These are phyloP conservation scores for Lutra lutra DNA, from an alignment of 2,797 vertebrate species.

Conservation along the genomic window DNA sequence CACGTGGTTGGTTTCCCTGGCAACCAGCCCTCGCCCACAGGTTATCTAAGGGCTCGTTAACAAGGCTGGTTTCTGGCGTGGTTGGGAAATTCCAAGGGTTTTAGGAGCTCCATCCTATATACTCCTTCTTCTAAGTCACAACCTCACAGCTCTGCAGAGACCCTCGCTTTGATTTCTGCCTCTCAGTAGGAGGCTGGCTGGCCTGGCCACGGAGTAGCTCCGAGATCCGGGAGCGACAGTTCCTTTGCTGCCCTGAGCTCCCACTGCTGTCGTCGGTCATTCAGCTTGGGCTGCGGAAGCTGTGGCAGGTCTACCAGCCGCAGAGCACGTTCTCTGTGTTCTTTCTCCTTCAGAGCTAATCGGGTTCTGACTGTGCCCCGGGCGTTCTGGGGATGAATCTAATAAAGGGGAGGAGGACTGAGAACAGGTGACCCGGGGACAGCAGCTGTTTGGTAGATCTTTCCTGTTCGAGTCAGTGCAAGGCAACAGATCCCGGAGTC, in stretches of 20 bases:
- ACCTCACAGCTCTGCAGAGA: neutral
- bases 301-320: neutral
- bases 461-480: neutral
- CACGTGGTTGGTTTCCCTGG: neutral
- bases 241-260: neutral
- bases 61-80: neutral
- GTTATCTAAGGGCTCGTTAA: neutral
- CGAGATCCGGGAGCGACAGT: fast-evolving
- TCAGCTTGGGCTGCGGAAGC: neutral
- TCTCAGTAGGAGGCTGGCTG: fast-evolving
- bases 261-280: neutral
- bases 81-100: neutral
- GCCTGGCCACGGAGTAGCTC: neutral
- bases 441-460: neutral
- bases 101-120: neutral
- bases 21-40: neutral
- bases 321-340: neutral
- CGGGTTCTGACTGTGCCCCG: slow-evolving; percentile 37
- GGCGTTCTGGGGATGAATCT: slow-evolving; percentile 59
- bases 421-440: neutral
- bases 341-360: slow-evolving; percentile 69
- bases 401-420: slow-evolving; percentile 59
- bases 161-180: neutral
- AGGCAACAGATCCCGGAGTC: neutral
- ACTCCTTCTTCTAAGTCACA: neutral